phyloP scores from a whole-genome alignment of 2,113 vertebrate species.

The Gadus macrocephalus region DNA sequence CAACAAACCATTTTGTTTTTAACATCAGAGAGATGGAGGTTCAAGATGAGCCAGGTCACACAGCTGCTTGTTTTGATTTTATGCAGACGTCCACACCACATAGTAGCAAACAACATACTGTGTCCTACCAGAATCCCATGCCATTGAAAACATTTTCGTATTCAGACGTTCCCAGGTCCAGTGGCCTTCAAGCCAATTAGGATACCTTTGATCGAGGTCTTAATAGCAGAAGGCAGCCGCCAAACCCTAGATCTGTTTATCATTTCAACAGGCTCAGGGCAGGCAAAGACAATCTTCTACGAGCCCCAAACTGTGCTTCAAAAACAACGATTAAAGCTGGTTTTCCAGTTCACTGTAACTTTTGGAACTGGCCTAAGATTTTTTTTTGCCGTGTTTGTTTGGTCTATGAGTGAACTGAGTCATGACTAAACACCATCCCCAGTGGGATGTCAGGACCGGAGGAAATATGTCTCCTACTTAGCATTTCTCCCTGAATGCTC shows the following conservation, averaged over 20 bases:
- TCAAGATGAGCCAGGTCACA: background rate
- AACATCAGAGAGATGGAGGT: background rate
- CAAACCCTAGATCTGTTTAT: background rate
- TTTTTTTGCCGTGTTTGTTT: background rate
- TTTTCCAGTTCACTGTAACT: constrained; percentile 1
- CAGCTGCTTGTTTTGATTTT: too few relatives aligned
- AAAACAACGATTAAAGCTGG: background rate
- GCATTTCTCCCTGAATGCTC: too few relatives aligned
- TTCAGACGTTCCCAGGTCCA: too few relatives aligned
- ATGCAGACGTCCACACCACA: too few relatives aligned
- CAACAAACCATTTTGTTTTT: too few relatives aligned
- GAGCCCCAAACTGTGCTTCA: background rate
- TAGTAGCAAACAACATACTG: background rate
- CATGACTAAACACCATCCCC: background rate
- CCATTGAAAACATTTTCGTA: too few relatives aligned
- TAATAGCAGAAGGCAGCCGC: background rate
- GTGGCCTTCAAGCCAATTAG: too few relatives aligned
- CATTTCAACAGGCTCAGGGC: background rate
- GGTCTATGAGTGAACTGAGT: background rate
- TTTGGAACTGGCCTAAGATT: background rate
- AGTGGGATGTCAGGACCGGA: background rate
- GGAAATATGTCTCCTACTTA: background rate
- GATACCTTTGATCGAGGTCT: background rate
- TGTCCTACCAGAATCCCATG: too few relatives aligned
- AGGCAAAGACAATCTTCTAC: too few relatives aligned